Conservation (phyloP, 2,797 vertebrate genomes). For the Gastrophryne carolinensis region DNA sequence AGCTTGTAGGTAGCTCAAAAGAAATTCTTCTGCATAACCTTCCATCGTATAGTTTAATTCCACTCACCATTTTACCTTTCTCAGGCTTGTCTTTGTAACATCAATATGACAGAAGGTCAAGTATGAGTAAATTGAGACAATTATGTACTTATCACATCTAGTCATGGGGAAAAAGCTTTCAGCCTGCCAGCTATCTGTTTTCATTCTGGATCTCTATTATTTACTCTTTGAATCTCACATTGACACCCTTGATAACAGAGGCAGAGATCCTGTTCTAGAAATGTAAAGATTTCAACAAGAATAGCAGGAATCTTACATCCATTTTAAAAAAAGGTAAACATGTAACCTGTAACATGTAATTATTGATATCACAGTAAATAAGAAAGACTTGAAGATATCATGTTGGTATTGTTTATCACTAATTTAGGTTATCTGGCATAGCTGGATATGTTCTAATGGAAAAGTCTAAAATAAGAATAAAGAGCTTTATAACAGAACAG, state of each 20-base stretch:
- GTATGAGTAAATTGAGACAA: slow-evolving; percentile 29
- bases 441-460: too few relatives aligned
- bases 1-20: too few relatives aligned
- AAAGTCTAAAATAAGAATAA: too few relatives aligned
- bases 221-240: slow-evolving; percentile 1
- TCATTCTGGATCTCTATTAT: not conserved
- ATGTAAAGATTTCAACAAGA: too few relatives aligned
- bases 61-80: not conserved
- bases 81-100: not conserved
- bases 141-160: slow-evolving; percentile 25
- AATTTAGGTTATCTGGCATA: slow-evolving; percentile 10
- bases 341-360: not conserved
- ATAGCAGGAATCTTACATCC: too few relatives aligned
- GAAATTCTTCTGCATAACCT: too few relatives aligned
- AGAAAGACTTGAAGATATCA: slow-evolving; percentile 22
- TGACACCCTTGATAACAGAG: not conserved
- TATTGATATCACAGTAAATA: slow-evolving; percentile 15
- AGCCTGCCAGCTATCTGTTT: not conserved
- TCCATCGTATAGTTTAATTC: not conserved
- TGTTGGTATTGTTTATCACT: slow-evolving; percentile 17
- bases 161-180: not conserved
- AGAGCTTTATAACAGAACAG: too few relatives aligned
- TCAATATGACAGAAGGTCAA: slow-evolving; percentile 16
- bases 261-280: not conserved
- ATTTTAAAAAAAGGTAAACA: too few relatives aligned